Evolutionary conservation across 1,140 invertebrate species (phyloP).

Genomic region (Steinernema feltiae): DNA sequence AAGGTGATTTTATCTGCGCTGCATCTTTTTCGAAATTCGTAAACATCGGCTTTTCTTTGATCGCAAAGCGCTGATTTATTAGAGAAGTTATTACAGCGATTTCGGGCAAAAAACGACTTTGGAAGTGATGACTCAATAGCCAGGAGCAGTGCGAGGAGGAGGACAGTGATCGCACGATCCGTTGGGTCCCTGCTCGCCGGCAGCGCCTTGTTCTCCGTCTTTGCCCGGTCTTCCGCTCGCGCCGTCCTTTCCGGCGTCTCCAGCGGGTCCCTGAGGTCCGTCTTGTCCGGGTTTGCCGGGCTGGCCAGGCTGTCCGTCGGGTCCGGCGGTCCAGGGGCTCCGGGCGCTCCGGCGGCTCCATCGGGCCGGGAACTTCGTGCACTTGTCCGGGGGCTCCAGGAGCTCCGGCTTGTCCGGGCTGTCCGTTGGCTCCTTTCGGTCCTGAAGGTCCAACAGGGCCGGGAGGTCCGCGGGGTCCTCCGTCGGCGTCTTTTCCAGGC

Average conservation of each 20-base stretch:
- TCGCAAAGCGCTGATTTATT: background rate
- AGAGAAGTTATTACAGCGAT: no score
- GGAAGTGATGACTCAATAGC: no score
- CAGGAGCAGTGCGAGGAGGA: slow-evolving; percentile 35
- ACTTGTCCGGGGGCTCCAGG: slow-evolving; percentile 22
- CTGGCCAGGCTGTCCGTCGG: slow-evolving; percentile 26
- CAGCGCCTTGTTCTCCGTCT: slow-evolving; percentile 26
- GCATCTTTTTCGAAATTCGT: background rate
- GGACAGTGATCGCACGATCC: slow-evolving; percentile 38
- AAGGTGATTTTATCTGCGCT: background rate
- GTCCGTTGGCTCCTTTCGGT: slow-evolving; percentile 19
- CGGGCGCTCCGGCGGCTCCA: slow-evolving; percentile 24
- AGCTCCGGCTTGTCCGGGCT: slow-evolving; percentile 18
- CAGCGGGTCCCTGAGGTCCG: slow-evolving; percentile 26
- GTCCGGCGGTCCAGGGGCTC: slow-evolving; percentile 25
- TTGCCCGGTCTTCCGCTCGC: slow-evolving; percentile 22
- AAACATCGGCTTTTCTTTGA: background rate
- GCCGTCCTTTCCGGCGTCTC: slow-evolving; percentile 28
- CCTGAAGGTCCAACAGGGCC: slow-evolving; percentile 28
- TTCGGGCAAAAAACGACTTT: background rate
- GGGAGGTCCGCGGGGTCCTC: slow-evolving; percentile 30
- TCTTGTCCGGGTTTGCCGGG: slow-evolving; percentile 21
- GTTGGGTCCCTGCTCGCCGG: slow-evolving; percentile 22
- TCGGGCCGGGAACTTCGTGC: slow-evolving; percentile 14
- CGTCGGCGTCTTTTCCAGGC: slow-evolving; percentile 18